These are phyloP conservation scores for Eulemur rufifrons DNA, from an alignment of 2,113 vertebrate genomes.

Conservation along the genomic window DNA sequence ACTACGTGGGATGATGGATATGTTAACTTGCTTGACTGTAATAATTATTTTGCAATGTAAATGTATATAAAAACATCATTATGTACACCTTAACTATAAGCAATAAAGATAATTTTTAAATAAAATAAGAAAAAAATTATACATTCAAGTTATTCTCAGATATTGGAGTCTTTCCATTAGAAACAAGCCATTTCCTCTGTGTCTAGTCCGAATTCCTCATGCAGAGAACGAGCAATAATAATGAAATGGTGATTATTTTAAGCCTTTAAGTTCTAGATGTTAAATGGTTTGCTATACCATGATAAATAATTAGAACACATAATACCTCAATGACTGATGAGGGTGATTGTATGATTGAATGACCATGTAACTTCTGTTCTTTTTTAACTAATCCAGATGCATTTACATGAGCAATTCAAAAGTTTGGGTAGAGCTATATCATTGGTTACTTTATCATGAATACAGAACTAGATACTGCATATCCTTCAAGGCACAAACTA, in stretches of 20 bases:
- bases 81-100: background rate
- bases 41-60: background rate
- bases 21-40: background rate
- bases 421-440: background rate
- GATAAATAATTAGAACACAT: background rate
- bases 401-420: background rate
- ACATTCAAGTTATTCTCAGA: background rate
- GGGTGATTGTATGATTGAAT: background rate
- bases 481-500: background rate
- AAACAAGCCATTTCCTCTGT: background rate
- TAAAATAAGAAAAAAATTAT: background rate
- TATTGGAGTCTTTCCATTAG: background rate
- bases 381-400: background rate
- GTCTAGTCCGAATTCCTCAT: background rate
- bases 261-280: background rate
- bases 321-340: background rate
- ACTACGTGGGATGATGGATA: background rate
- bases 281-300: background rate
- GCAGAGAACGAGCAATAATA: background rate
- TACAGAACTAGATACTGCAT: background rate
- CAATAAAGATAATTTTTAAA: background rate
- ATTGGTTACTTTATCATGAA: background rate
- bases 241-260: background rate
- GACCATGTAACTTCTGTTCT: background rate
- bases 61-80: background rate